These are phyloP conservation scores for Epizoanthus stellaris DNA, from an alignment of 92 coral and sea anemone genomes.

Conservation along the genomic window DNA sequence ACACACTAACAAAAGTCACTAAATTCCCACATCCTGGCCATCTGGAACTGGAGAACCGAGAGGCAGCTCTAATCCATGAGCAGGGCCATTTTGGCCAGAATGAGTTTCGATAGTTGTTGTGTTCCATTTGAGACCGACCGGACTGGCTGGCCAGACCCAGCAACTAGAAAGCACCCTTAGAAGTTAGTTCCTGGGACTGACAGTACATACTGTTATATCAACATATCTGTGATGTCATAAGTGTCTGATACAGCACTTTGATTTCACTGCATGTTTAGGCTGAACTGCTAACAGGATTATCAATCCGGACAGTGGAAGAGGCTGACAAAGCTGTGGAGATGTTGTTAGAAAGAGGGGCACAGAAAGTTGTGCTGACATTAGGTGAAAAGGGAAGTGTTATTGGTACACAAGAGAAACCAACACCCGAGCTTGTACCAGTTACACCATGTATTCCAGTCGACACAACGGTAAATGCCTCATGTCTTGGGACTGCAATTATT, in stretches of 20 bases:
- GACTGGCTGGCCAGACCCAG: too few species aligned
- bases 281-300: constrained; percentile 90
- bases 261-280: constrained; percentile 60
- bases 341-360: constrained; percentile 93
- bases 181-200: too few species aligned
- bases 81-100: too few species aligned
- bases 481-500: too few species aligned
- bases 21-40: too few species aligned
- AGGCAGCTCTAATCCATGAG: too few species aligned
- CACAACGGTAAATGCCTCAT: constrained; percentile 78
- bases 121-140: too few species aligned
- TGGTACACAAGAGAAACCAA: constrained; percentile 91
- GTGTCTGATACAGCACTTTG: neutral
- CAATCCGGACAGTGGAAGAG: constrained; percentile 85
- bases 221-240: neutral
- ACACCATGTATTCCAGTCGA: constrained; percentile 92
- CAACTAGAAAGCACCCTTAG: too few species aligned
- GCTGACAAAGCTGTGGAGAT: constrained; percentile 90
- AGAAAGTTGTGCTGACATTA: constrained; percentile 83
- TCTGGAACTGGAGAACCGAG: too few species aligned
- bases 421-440: constrained; percentile 91
- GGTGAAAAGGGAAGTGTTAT: constrained; percentile 94
- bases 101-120: too few species aligned
- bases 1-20: too few species aligned
- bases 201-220: too few species aligned